Conservation (phyloP, 1,140 invertebrate genomes). For the Trichonephila clavipes region DNA sequence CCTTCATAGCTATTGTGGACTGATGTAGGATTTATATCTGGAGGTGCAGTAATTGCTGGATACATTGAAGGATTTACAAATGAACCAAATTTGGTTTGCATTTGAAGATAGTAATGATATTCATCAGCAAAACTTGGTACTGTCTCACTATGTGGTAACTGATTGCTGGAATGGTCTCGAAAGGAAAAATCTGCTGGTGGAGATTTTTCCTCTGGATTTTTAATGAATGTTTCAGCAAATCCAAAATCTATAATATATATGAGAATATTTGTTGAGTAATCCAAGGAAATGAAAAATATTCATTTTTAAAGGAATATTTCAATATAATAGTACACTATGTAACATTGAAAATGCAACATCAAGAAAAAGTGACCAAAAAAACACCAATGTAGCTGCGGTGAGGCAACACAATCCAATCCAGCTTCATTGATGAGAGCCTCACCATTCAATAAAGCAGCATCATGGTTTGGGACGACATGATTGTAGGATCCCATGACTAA, state of each 20-base stretch:
- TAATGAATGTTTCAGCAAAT: neutral
- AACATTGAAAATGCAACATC: too few relatives aligned
- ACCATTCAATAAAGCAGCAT: too few relatives aligned
- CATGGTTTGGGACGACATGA: too few relatives aligned
- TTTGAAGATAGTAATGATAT: slow-evolving; percentile 37
- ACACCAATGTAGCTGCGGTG: too few relatives aligned
- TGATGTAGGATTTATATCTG: slow-evolving; percentile 36
- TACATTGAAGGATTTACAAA: neutral
- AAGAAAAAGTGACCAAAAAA: too few relatives aligned
- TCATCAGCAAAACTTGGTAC: slow-evolving; percentile 3
- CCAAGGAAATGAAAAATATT: too few relatives aligned
- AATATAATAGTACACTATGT: too few relatives aligned
- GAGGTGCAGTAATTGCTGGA: slow-evolving; percentile 36
- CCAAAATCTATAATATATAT: neutral
- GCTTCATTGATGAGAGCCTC: too few relatives aligned
- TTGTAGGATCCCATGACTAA: too few relatives aligned
- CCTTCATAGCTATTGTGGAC: neutral
- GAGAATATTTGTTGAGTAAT: too few relatives aligned
- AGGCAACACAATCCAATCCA: too few relatives aligned
- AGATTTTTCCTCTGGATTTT: neutral
- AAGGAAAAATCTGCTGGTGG: neutral
- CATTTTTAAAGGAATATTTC: too few relatives aligned
- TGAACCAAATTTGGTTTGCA: slow-evolving; percentile 34
- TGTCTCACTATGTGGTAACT: neutral
- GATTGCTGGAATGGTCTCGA: slow-evolving; percentile 7